These are phyloP conservation scores for Andricus grossulariae DNA, from an alignment of 1,140 invertebrate genomes.

Conservation along the genomic window DNA sequence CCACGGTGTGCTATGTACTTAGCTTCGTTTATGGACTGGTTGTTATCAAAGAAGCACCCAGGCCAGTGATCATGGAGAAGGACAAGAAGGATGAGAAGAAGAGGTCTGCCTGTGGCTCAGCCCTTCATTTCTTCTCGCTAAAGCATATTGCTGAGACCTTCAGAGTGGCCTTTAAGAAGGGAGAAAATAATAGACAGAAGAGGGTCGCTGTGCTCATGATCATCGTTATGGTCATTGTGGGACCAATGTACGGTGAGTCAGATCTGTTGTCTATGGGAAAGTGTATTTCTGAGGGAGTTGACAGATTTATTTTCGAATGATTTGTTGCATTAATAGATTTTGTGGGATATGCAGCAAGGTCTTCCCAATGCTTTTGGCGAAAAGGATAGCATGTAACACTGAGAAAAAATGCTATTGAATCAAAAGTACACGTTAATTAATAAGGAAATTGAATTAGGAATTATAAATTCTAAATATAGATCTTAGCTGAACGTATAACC, in stretches of 20 bases:
- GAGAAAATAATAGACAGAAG: constrained; percentile 82
- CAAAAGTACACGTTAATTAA: too few species aligned
- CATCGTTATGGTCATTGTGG: constrained; percentile 88
- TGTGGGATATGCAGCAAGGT: too few species aligned
- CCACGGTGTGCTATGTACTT: constrained; percentile 83
- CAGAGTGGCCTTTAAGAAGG: constrained; percentile 84
- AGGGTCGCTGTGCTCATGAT: constrained; percentile 86
- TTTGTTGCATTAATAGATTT: too few species aligned
- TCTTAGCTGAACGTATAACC: too few species aligned
- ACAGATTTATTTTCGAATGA: too few species aligned
- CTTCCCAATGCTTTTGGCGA: too few species aligned
- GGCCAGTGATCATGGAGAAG: constrained; percentile 63
- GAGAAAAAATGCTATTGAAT: too few species aligned
- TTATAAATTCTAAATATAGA: too few species aligned
- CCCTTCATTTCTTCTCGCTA: constrained; percentile 83
- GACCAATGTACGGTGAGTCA: constrained; percentile 85
- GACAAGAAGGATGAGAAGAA: constrained; percentile 48
- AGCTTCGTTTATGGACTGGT: constrained; percentile 84
- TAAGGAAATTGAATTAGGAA: too few species aligned
- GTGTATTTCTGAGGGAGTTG: not conserved
- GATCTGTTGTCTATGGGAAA: not conserved
- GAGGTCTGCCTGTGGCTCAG: constrained; percentile 67
- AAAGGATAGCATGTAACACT: too few species aligned
- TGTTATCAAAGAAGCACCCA: constrained; percentile 78
- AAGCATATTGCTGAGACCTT: constrained; percentile 85